Percentiles rank a stretch among this genome's conserved stretches.
These are phyloP conservation scores for Scyliorhinus canicula DNA, from an alignment of 2,797 vertebrate genomes.

Conservation along the genomic window DNA sequence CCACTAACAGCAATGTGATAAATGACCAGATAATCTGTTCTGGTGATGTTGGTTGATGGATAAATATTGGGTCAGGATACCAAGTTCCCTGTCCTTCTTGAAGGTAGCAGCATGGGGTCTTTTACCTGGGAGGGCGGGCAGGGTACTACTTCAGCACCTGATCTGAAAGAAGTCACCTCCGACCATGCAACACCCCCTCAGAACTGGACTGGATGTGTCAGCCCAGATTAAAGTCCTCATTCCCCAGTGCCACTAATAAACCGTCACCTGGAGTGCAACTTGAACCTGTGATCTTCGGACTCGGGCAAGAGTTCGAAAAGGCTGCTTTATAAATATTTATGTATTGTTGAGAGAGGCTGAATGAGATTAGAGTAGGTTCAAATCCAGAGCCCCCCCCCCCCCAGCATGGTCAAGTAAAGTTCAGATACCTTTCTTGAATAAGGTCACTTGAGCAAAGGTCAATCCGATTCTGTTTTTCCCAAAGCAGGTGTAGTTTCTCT, in stretches of 20 bases:
- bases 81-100: neutral
- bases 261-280: neutral
- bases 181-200: neutral
- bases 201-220: neutral
- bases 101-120: neutral
- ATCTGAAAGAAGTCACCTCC: neutral
- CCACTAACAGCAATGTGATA: neutral
- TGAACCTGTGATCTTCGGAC: neutral
- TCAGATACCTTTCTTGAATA: slow-evolving; percentile 66
- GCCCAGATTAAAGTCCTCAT: too few species aligned
- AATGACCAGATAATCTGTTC: neutral
- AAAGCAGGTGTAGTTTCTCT: slow-evolving; percentile 69
- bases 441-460: slow-evolving; percentile 51
- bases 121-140: neutral
- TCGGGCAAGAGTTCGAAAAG: neutral
- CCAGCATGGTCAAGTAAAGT: slow-evolving; percentile 39
- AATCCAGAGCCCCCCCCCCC: neutral
- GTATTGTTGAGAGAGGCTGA: neutral
- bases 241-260: too few species aligned
- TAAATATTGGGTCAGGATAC: neutral
- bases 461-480: slow-evolving; percentile 63
- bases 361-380: neutral
- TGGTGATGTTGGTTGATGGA: neutral
- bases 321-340: neutral
- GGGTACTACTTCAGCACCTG: neutral